phyloP scores from a whole-genome alignment of 2,113 vertebrate species.

The Anser cygnoides region DNA sequence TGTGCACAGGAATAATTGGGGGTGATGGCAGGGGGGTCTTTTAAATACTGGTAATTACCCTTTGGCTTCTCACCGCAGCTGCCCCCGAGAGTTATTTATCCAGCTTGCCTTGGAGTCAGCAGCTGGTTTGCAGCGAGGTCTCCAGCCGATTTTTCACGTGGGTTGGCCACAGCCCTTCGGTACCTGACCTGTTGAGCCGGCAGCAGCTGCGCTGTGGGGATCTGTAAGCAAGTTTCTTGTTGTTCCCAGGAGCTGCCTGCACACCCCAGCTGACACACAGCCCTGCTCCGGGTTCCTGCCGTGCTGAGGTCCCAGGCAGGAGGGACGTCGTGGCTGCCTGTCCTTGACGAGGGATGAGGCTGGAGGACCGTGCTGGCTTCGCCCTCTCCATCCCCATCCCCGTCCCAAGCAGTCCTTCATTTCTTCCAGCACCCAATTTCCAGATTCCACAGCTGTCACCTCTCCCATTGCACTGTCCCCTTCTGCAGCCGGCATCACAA shows the following conservation, averaged over 20 bases:
- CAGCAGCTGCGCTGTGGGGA: neutral
- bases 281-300: neutral
- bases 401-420: neutral
- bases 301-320: neutral
- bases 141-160: constrained; percentile 38
- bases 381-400: neutral
- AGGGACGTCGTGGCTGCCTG: neutral
- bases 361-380: neutral
- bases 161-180: neutral
- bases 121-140: neutral
- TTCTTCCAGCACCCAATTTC: neutral
- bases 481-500: neutral
- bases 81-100: neutral
- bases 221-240: constrained; percentile 5
- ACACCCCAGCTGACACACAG: neutral
- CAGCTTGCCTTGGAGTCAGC: neutral
- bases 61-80: neutral
- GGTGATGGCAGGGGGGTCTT: neutral
- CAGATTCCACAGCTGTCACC: neutral
- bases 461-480: neutral
- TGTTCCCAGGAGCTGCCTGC: constrained; percentile 5
- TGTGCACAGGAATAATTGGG: neutral
- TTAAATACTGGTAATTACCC: neutral
- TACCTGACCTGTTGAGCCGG: neutral
- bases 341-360: neutral